phyloP scores from a whole-genome alignment of 2,888 invertebrate genomes.

The Orthosia cruda region DNA sequence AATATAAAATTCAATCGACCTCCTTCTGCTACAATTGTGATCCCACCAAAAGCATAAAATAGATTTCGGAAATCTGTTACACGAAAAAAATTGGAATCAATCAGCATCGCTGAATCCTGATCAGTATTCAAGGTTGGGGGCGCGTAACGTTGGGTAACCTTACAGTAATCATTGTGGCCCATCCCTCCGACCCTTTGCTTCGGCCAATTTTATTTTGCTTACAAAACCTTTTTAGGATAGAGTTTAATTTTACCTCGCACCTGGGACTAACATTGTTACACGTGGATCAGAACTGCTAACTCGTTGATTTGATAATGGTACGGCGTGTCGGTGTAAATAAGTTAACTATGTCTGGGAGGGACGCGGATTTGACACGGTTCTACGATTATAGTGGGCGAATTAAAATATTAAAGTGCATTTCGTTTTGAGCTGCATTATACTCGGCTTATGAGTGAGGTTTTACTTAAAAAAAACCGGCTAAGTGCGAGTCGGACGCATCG shows the following conservation, averaged over 20 bases:
- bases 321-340: constrained; percentile 55
- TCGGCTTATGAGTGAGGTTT: background rate
- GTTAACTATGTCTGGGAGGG: constrained; percentile 43
- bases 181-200: constrained; percentile 62
- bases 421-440: constrained; percentile 6
- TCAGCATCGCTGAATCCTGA: constrained; percentile 63
- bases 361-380: constrained; percentile 9
- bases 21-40: constrained; percentile 43
- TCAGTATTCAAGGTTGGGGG: constrained; percentile 63
- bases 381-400: constrained; percentile 10
- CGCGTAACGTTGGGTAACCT: constrained; percentile 51
- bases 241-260: constrained; percentile 72
- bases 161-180: constrained; percentile 65
- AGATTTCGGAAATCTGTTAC: constrained; percentile 58
- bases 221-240: constrained; percentile 67
- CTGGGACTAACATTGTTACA: constrained; percentile 69
- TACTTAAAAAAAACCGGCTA: too few species aligned
- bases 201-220: constrained; percentile 70
- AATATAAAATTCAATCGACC: constrained; percentile 52
- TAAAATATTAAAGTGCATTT: background rate
- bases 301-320: constrained; percentile 61
- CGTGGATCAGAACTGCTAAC: constrained; percentile 67
- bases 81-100: constrained; percentile 62
- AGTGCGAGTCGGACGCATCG: too few species aligned
- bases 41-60: constrained; percentile 54